phyloP scores from a whole-genome alignment of 1,140 invertebrate genomes.

The Scaptomyza graminum region DNA sequence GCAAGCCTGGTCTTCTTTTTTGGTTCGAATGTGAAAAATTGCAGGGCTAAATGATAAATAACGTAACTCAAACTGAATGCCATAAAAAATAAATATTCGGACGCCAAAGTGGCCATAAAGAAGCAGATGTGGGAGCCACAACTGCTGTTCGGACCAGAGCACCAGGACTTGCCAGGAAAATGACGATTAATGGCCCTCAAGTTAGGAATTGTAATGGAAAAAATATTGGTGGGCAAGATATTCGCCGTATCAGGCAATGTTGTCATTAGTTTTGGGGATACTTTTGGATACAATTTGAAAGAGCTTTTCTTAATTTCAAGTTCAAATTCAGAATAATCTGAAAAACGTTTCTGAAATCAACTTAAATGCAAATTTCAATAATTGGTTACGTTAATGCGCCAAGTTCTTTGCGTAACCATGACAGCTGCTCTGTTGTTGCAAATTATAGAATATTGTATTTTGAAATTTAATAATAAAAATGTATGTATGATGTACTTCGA shows the following conservation, averaged over 20 bases:
- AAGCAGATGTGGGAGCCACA: conserved; percentile 30
- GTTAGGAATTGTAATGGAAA: neutral
- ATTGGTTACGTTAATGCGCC: neutral
- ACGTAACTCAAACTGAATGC: conserved; percentile 47
- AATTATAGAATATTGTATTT: conserved; percentile 43
- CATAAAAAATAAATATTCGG: conserved; percentile 36
- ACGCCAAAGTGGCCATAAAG: conserved; percentile 10
- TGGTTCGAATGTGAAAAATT: conserved; percentile 68
- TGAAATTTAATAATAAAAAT: conserved; percentile 48
- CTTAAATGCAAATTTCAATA: neutral
- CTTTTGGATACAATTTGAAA: too few species aligned
- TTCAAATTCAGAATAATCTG: too few species aligned
- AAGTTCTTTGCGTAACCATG: conserved; percentile 13
- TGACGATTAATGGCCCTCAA: conserved; percentile 19
- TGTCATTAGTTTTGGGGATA: too few species aligned
- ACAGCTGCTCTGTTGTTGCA: conserved; percentile 33
- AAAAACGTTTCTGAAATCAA: neutral
- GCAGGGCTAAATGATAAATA: conserved; percentile 74
- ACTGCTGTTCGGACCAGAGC: conserved; percentile 16
- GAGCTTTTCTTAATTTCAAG: too few species aligned
- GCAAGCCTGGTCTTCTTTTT: conserved; percentile 1
- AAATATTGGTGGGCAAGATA: too few species aligned
- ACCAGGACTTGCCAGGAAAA: conserved; percentile 16
- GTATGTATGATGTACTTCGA: too few species aligned
- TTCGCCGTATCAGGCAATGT: too few species aligned